Evolutionary conservation across 1,140 invertebrate genomes (phyloP), one percentile per base, ranked within the genome.

Genomic region (Anastrepha ludens): DNA sequence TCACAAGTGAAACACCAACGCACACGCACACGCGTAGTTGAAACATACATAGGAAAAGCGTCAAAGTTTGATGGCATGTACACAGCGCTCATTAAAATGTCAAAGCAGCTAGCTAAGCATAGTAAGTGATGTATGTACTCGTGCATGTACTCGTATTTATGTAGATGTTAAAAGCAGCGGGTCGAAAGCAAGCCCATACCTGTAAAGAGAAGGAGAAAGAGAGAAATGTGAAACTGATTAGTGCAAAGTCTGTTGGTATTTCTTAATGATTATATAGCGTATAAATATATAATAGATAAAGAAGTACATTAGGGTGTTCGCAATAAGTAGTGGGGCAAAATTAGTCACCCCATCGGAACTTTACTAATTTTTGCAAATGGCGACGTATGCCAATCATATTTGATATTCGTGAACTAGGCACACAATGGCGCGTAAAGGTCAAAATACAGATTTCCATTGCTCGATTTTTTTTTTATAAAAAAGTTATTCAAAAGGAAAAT

Each of bases 171-270:
- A 62, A 62, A 62, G 60, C 60, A 62, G 60, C 60, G 15, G 2
- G 60, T 55, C 50, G 11, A 8, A 62, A 62, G 60, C 15, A 55
- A 7, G 9, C n/a, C 50, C 47, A 11, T 81, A 81, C 74, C 74
- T 81, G 74, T 4, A 81, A 81, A 44, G 44, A 81, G 47, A 78
- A 3, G 15, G 13, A 20, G n/a, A 81, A 11, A 81, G 47, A 29
- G 17, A 55, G 74, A 81, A 15, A 29, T 4, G 17, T 4, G 15
- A 55, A 81, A 81, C 50, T 81, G 74, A 81, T 58, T 81, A 81
- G 47, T 5, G 50, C 17, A 81, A 81, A 81, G 74, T 58, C 47
- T 50, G 41, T 81, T 20, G 9, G 17, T 29, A 55, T 81, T 55
- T 55, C 2, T 20, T 81, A 81, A 81, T 58, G 44, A 58, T 17